Base-by-base conservation (phyloP, 2,888 invertebrate genomes). In the Cephalotes varians region DNA sequence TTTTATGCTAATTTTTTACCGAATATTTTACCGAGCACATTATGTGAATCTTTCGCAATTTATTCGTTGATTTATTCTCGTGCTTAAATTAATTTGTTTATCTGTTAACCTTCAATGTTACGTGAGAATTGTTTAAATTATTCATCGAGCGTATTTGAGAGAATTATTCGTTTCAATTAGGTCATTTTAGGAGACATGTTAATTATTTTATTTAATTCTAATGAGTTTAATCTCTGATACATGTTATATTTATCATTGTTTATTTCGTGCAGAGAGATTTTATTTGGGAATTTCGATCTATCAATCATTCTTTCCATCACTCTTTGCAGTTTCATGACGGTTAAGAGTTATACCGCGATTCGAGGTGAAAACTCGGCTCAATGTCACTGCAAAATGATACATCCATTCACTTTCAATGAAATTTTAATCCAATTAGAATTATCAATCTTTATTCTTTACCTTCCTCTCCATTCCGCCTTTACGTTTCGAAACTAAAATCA, bases 361-460 rank as follows among this genome's bases (percentile, higher is more conserved):
- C 28, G 25, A n/a, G n/a, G n/a, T n/a, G n/a, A 74, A 62, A 73
- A 34, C 21, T 3, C 47, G 21, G 21, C 34, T 34, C 31, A 62
- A 9, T 44, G 47, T 73, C 44, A 21, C 5, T 54, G 54, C n/a
- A 54, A 3, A 49, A 44, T 10, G 69, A 4, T 69, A 69, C 69
- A 69, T 15, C 76, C 49, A 80, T 83, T 62, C 37, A 10, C 34
- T 40, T 15, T 64, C 85, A 80, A 86, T 86, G 87, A 88, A 89
- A 90, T 88, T 88, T 90, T 82, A 86, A 90, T 90, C 86, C 87
- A 87, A 90, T 88, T 87, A 87, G 74, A 81, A 56, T 67, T 58
- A 83, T 80, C 83, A 77, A 84, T 81, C 83, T 85, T 85, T 77
- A 73, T 54, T 64, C 58, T 56, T 65, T 21, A n/a, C 31, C 47